Evolutionary conservation across 1,140 invertebrate species (phyloP), one percentile per base, ranked within the genome.

Genomic region (Reticulitermes speratus): DNA sequence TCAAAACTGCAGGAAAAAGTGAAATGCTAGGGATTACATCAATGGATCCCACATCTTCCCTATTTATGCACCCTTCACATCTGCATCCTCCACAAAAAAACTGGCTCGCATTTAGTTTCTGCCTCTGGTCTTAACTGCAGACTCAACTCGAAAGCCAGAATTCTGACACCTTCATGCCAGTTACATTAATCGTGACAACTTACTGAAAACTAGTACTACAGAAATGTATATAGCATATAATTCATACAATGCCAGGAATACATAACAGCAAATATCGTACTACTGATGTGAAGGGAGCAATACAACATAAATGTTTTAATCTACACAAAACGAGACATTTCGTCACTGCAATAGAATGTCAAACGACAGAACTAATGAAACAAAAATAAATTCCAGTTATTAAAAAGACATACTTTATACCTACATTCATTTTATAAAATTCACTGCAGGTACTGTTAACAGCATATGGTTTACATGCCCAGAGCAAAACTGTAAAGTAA

Each of bases 401-500:
- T n/a, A 75, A 75, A 69, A 83, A 83, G 21, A 44, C 16, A 44
- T 14, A n/a, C 19, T 44, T 44, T 16, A 44, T 83, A 45, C 23
- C 82, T 8, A 52, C 45, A 84, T 14, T 84, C 45, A 52, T 30
- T 30, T 52, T 19, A 48, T 84, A 84, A 84, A 59, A 52, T 84
- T 84, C 44, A 84, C 55, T 84, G 14, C 83, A 84, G 83, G 83
- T 84, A 84, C 83, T 84, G 30, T 52, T n/a, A 38, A 84, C 19
- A 84, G 45, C n/a, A 30, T 52, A 52, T 19, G 25, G 12, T 55
- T 59, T 84, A 25, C 30, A n/a, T 48, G n/a, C 21, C n/a, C n/a
- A 84, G 44, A 38, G 44, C 83, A 52, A 32, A 30, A 48, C 6
- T 25, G 44, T 19, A 84, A 44, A 83, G 25, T 48, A 84, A 48